Conservation (phyloP, 2,888 invertebrate species). For the Pyralis farinalis region DNA sequence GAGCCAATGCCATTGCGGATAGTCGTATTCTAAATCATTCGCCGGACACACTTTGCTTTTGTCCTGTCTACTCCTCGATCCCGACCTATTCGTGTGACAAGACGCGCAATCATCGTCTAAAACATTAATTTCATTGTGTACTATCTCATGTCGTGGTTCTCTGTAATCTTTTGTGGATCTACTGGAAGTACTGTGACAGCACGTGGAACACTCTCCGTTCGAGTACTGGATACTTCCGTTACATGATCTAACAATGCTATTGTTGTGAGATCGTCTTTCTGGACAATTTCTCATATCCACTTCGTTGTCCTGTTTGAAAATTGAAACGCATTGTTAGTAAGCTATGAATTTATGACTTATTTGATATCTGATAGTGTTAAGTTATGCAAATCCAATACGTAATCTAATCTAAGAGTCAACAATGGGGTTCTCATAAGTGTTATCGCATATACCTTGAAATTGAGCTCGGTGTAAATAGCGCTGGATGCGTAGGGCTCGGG, state of each 20-base stretch:
- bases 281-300: conserved; percentile 67
- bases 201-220: conserved; percentile 73
- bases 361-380: conserved; percentile 28
- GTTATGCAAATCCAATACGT: conserved; percentile 51
- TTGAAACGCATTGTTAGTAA: conserved; percentile 37
- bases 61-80: conserved; percentile 72
- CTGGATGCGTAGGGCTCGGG: conserved; percentile 75
- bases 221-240: conserved; percentile 75
- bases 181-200: conserved; percentile 74
- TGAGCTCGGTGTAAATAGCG: conserved; percentile 78
- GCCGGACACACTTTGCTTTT: conserved; percentile 75
- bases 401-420: conserved; percentile 57
- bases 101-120: conserved; percentile 69
- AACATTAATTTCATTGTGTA: conserved; percentile 66
- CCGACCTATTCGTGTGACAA: conserved; percentile 72
- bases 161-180: conserved; percentile 74
- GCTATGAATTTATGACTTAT: conserved; percentile 25
- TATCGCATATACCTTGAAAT: conserved; percentile 74
- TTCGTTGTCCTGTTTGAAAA: conserved; percentile 67
- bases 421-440: conserved; percentile 46
- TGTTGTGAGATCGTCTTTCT: conserved; percentile 74
- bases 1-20: conserved; percentile 76
- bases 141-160: conserved; percentile 61
- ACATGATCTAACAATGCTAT: conserved; percentile 75
- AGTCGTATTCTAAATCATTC: conserved; percentile 75